These are phyloP conservation scores for Apotomis capreana DNA, from an alignment of 2,888 invertebrate genomes.

Conservation along the genomic window DNA sequence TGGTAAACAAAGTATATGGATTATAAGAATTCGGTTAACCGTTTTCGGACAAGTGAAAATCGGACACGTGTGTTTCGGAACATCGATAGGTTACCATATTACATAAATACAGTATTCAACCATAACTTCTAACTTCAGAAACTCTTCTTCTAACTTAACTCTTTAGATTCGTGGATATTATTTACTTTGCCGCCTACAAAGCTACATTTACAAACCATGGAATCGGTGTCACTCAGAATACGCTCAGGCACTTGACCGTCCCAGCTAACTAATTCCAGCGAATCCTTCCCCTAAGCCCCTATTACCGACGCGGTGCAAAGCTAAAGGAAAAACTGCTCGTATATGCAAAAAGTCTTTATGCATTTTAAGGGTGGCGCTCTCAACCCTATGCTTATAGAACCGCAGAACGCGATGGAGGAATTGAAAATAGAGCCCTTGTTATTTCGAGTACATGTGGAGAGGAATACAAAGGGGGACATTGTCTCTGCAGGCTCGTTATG, in stretches of 20 bases:
- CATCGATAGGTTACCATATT: too few species aligned
- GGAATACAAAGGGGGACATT: conserved; percentile 77
- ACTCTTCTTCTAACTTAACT: too few species aligned
- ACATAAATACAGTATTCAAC: too few species aligned
- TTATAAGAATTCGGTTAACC: too few species aligned
- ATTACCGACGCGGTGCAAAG: conserved; percentile 52
- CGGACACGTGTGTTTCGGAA: too few species aligned
- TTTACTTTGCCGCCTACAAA: too few species aligned
- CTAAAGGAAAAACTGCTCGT: conserved; percentile 61
- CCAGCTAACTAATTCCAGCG: conserved; percentile 39
- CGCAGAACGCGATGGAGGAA: conserved; percentile 70
- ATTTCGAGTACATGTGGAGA: conserved; percentile 78
- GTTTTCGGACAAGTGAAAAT: too few species aligned
- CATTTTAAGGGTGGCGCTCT: conserved; percentile 61
- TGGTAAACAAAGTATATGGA: too few species aligned
- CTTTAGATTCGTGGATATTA: too few species aligned
- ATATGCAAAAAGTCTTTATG: conserved; percentile 69
- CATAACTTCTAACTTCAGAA: too few species aligned
- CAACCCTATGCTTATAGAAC: conserved; percentile 62
- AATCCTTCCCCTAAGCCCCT: conserved; percentile 37
- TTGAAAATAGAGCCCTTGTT: conserved; percentile 82
- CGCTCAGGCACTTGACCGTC: conserved; percentile 17
- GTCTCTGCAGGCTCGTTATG: conserved; percentile 77
- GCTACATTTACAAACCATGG: background rate
- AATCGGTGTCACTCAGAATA: conserved; percentile 14